Conservation (phyloP, 2,888 invertebrate genomes). For the Thera britannica region DNA sequence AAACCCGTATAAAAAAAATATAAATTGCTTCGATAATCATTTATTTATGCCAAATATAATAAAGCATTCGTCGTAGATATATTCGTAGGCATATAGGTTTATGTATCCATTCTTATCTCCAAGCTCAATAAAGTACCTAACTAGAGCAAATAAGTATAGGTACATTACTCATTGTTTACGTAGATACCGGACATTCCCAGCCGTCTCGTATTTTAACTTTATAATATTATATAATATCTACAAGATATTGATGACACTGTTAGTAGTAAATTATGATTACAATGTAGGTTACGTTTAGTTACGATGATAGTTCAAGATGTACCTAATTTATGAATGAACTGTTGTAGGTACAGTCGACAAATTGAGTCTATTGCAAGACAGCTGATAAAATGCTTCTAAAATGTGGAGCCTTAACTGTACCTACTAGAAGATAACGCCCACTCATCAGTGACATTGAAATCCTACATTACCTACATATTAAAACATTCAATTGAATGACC, state of each 20-base stretch:
- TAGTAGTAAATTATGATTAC: conserved; percentile 28
- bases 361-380: not conserved
- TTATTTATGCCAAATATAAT: too few relatives aligned
- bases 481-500: conserved; percentile 44
- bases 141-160: conserved; percentile 20
- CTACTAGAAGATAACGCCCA: conserved; percentile 8
- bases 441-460: conserved; percentile 37
- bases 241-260: conserved; percentile 28
- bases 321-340: conserved; percentile 29
- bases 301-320: conserved; percentile 25
- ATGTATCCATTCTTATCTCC: conserved; percentile 49
- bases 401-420: not conserved
- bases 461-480: conserved; percentile 26
- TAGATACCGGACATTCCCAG: conserved; percentile 33
- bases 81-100: too few relatives aligned
- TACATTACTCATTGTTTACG: conserved; percentile 42
- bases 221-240: conserved; percentile 16
- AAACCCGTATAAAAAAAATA: not conserved
- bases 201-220: conserved; percentile 20
- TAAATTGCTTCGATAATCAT: conserved; percentile 33
- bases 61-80: too few relatives aligned
- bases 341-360: conserved; percentile 11
- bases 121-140: conserved; percentile 29
- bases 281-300: conserved; percentile 23
- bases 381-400: not conserved